Evolutionary conservation across 2,113 vertebrate genomes (phyloP), one percentile per base, ranked within the genome.

Genomic region (Dascyllus trimaculatus): DNA sequence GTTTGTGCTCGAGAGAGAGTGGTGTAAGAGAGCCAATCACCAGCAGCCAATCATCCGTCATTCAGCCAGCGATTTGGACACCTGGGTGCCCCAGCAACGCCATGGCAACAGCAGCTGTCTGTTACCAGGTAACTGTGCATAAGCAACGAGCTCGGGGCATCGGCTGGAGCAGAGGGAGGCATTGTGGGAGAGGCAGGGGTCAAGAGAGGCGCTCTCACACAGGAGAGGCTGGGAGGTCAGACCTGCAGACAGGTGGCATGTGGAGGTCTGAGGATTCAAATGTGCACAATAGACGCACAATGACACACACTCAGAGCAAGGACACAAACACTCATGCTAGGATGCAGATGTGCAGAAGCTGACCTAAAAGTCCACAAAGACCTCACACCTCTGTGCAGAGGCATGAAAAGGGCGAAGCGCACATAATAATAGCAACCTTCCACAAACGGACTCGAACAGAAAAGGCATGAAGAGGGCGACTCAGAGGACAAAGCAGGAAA

Each of bases 41-140:
- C 4, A 4, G 21, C 59, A 66, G 60, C 53, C 82, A 75, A 80
- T 88, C 85, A 84, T 66, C 68, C 35, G 43, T 85, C 87, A 85
- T 71, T 64, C 73, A 86, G 78, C 66, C 53, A 79, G 74, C 64
- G 22, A 70, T 82, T 75, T 54, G 77, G 82, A 77, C 88, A 86
- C 77, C 81, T 84, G 77, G 72, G 84, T 65, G 80, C 67, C 69
- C 45, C 0, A 19, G 63, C 38, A 67, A 72, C 8, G 7, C 82
- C 85, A 86, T 89, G 65, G 86, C 83, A 90, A 91, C 88, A 83
- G 85, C 54, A 71, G 68, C 52, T 59, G 81, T 79, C 87, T 80
- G 88, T 88, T 86, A 71, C 83, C 81, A 83, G 84, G 84, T 89
- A 87, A 87, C 66, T 54, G 51, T 66, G 80, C 60, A 82, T 81